Base-by-base conservation (phyloP, 2,888 invertebrate species). In the Brachylomia viminalis region DNA sequence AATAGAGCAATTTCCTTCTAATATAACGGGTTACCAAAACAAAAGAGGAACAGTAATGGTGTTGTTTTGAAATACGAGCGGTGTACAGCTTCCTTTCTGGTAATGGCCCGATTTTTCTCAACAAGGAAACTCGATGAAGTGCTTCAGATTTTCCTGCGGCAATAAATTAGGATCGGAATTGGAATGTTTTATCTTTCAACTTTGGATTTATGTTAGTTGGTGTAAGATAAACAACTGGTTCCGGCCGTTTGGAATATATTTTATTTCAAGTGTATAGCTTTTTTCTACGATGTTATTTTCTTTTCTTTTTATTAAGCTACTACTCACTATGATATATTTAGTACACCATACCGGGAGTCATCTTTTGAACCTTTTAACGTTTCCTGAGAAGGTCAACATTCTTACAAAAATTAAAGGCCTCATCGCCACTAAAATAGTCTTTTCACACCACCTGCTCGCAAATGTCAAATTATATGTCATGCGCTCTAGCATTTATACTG, bases 101-200 rank as follows among this genome's bases (percentile, higher is more conserved):
- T 95, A 95, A 95, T 95, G 92, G 94, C 89, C 86, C 93, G 92
- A 96, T 96, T 96, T 96, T 95, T 96, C 95, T 95, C 92, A 89
- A 91, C 91, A 91, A 92, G 92, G 91, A 93, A 95, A 93, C 93
- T 90, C 92, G 93, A 91, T 92, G 93, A 95, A 94, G 94, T 90
- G 90, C 86, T 89, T 88, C 88, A 86, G 91, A 92, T 91, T 93
- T 84, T 91, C 91, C 70, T 82, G 38, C 92, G 92, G 86, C 88
- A 92, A 94, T 94, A 95, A 93, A 95, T 95, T 92, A 88, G 90
- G 84, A 88, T 87, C 85, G 88, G 91, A 92, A 92, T 93, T 92
- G 92, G 90, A 88, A 90, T 91, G 89, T 92, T 93, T 93, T 84
- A 84, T 92, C 91, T 91, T 92, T 90, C 69, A 82, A 83, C 79